phyloP scores from a whole-genome alignment of 92 coral and sea anemone species.

The Paramuricea clavata region DNA sequence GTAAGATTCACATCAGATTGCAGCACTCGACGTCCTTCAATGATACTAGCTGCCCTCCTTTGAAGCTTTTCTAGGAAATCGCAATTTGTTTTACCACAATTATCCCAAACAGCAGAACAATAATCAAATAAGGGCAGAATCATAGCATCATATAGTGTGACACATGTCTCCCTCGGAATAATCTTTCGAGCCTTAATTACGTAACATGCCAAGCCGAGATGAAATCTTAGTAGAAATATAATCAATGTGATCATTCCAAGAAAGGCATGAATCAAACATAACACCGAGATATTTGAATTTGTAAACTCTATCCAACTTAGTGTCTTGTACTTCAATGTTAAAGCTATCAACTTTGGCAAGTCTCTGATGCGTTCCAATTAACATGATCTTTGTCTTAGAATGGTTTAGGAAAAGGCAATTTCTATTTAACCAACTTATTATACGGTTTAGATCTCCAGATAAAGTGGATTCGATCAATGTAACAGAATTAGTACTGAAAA shows the following conservation, averaged over 20 bases:
- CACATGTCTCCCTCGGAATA: constrained; percentile 60
- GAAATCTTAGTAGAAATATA: constrained; percentile 46
- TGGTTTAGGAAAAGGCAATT: constrained; percentile 53
- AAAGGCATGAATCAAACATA: constrained; percentile 60
- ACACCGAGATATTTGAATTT: constrained; percentile 66
- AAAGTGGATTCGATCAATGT: constrained; percentile 46
- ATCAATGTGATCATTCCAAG: constrained; percentile 49
- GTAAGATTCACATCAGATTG: background rate
- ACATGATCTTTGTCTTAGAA: constrained; percentile 56
- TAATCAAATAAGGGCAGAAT: constrained; percentile 25
- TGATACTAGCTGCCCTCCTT: constrained; percentile 20
- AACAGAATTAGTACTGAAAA: constrained; percentile 37
- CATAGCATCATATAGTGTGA: constrained; percentile 63
- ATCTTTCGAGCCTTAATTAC: constrained; percentile 64
- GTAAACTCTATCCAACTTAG: constrained; percentile 49
- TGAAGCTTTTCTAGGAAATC: constrained; percentile 18
- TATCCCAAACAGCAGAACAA: constrained; percentile 31
- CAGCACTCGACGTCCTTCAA: constrained; percentile 2
- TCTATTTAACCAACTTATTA: constrained; percentile 46
- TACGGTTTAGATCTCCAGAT: constrained; percentile 49
- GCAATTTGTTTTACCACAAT: constrained; percentile 11
- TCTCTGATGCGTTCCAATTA: constrained; percentile 58
- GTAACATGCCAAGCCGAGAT: constrained; percentile 62
- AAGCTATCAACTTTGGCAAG: constrained; percentile 51
- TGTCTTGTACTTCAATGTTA: constrained; percentile 20